These are phyloP conservation scores for Taxidea taxus DNA, from an alignment of 2,113 vertebrate genomes.

Conservation along the genomic window DNA sequence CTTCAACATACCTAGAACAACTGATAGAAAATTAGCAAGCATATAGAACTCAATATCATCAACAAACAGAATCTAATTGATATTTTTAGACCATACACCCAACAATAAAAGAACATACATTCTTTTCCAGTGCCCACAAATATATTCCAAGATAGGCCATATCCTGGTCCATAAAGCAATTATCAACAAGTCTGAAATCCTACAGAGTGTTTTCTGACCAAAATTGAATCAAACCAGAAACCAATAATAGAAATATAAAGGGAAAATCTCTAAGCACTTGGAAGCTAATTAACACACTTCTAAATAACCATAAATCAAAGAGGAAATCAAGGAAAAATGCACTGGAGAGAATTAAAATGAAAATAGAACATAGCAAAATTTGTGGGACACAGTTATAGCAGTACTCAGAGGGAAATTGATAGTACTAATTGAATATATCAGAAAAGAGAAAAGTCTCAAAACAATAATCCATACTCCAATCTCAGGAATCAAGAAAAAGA, in stretches of 20 bases:
- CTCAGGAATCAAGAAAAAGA: not conserved
- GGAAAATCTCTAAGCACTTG: not conserved
- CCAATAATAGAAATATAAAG: not conserved
- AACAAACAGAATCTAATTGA: not conserved
- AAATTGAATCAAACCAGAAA: not conserved
- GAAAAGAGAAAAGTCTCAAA: not conserved
- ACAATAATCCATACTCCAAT: not conserved
- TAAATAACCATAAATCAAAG: not conserved
- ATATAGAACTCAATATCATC: not conserved
- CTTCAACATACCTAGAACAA: not conserved
- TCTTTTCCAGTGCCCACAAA: not conserved
- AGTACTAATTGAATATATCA: not conserved
- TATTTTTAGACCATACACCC: not conserved
- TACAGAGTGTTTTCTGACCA: not conserved
- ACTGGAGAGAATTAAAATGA: not conserved
- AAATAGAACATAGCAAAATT: not conserved
- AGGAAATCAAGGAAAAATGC: not conserved
- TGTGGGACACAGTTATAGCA: not conserved
- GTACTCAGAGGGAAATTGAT: not conserved
- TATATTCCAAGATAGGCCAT: not conserved
- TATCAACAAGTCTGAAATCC: not conserved
- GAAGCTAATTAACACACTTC: not conserved
- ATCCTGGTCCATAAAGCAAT: not conserved
- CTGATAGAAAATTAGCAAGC: not conserved
- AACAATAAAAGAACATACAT: not conserved